Percentiles rank a stretch among this genome's conserved stretches.
Evolutionary conservation across 1,140 invertebrate species (phyloP).

Genomic region (Drosophila sturtevanti): DNA sequence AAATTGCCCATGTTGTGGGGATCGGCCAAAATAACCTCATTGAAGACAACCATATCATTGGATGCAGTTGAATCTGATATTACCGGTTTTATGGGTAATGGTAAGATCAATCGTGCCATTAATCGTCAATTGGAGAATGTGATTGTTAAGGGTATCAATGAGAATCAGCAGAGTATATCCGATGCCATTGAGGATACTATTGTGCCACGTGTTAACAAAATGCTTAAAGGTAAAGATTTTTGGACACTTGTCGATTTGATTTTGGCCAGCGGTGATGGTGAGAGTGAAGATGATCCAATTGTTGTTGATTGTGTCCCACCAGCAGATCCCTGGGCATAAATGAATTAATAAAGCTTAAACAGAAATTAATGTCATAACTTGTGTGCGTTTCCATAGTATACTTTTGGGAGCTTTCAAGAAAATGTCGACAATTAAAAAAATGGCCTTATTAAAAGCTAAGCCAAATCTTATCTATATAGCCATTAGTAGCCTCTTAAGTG

Average conservation of each 20-base stretch:
- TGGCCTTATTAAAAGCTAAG: constrained; percentile 1
- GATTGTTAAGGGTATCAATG: constrained; percentile 58
- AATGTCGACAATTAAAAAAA: background rate
- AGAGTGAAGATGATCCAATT: constrained; percentile 74
- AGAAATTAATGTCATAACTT: background rate
- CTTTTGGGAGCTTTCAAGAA: constrained; percentile 26
- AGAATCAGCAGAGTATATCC: constrained; percentile 64
- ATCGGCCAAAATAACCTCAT: constrained; percentile 71
- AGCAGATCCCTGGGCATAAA: constrained; percentile 78
- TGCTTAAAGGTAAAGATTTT: constrained; percentile 78
- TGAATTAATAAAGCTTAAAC: background rate
- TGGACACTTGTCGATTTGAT: constrained; percentile 74
- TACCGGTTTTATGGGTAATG: constrained; percentile 71
- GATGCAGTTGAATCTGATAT: constrained; percentile 64
- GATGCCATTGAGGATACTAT: constrained; percentile 66
- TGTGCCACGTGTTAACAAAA: constrained; percentile 69
- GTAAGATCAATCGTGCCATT: constrained; percentile 62
- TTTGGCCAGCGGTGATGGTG: constrained; percentile 60
- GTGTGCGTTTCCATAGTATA: background rate
- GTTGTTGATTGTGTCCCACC: constrained; percentile 64
- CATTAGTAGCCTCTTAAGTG: constrained; percentile 9
- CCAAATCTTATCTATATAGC: constrained; percentile 12
- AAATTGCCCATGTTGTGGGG: constrained; percentile 77
- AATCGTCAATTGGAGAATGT: constrained; percentile 70
- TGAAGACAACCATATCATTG: constrained; percentile 66